These are phyloP conservation scores for Agrotis exclamationis DNA, from an alignment of 2,888 invertebrate species.

Conservation along the genomic window DNA sequence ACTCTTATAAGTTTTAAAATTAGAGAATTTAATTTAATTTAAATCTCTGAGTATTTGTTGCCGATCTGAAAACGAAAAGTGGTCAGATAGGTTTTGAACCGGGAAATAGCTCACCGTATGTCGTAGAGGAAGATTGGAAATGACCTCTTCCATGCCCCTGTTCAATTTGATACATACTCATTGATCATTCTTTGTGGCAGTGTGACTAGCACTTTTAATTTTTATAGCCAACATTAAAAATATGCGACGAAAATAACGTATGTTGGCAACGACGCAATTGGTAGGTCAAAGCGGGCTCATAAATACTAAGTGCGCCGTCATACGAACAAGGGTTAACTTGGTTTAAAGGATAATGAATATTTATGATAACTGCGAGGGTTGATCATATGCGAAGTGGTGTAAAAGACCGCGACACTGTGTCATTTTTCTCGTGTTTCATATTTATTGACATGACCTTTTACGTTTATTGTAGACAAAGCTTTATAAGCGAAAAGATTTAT, in stretches of 20 bases:
- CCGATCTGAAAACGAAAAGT: too few relatives aligned
- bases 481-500: background rate
- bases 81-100: too few relatives aligned
- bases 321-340: slow-evolving; percentile 55
- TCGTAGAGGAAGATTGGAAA: too few relatives aligned
- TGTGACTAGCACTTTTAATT: background rate
- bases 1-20: too few relatives aligned
- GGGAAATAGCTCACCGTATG: too few relatives aligned
- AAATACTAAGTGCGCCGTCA: slow-evolving; percentile 58
- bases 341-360: slow-evolving; percentile 58
- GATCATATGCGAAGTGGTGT: slow-evolving; percentile 32
- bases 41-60: too few relatives aligned
- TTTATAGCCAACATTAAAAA: background rate
- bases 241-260: slow-evolving; percentile 18
- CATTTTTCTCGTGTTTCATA: slow-evolving; percentile 26
- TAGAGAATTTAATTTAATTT: too few relatives aligned
- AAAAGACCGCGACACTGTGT: slow-evolving; percentile 13
- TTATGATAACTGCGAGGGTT: slow-evolving; percentile 52
- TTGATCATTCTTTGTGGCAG: background rate
- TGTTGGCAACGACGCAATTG: slow-evolving; percentile 40
- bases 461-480: background rate
- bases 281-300: slow-evolving; percentile 57
- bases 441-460: slow-evolving; percentile 20
- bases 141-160: too few relatives aligned
- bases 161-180: too few relatives aligned